phyloP scores from a whole-genome alignment of 2,888 invertebrate genomes.

The Osmoderma eremita region DNA sequence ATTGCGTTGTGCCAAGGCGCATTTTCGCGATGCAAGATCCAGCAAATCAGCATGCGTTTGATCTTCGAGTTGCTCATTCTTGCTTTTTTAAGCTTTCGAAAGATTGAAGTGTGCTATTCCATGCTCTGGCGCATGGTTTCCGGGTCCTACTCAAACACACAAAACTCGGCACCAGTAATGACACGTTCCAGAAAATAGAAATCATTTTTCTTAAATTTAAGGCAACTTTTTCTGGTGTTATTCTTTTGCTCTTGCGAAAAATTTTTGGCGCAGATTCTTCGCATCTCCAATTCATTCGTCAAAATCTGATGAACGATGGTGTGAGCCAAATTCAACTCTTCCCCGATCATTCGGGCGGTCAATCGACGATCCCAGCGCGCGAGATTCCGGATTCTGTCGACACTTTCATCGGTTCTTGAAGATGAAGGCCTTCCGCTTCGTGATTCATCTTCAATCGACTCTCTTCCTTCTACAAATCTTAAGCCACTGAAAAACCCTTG shows the following conservation, averaged over 20 bases:
- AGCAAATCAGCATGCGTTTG: background rate
- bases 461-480: no score
- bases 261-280: background rate
- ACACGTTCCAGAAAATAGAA: conserved; percentile 6
- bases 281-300: no score
- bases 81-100: no score
- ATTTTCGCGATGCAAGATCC: background rate
- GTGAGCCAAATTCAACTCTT: conserved; percentile 45
- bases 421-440: no score
- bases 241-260: background rate
- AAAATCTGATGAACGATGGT: background rate
- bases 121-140: no score
- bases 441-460: no score
- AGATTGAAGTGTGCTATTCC: background rate
- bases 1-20: background rate
- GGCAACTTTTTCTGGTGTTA: no score
- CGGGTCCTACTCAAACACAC: background rate
- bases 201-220: no score
- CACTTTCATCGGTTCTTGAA: conserved; percentile 4
- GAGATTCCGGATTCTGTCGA: background rate
- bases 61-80: no score
- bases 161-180: no score
- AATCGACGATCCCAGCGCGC: conserved; percentile 44
- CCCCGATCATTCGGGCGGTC: conserved; percentile 46
- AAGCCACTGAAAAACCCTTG: no score